A percentile compares a stretch with the other conserved stretches of the same genome.
These are phyloP conservation scores for Macrophya annulata DNA, from an alignment of 2,888 invertebrate species.

Conservation along the genomic window DNA sequence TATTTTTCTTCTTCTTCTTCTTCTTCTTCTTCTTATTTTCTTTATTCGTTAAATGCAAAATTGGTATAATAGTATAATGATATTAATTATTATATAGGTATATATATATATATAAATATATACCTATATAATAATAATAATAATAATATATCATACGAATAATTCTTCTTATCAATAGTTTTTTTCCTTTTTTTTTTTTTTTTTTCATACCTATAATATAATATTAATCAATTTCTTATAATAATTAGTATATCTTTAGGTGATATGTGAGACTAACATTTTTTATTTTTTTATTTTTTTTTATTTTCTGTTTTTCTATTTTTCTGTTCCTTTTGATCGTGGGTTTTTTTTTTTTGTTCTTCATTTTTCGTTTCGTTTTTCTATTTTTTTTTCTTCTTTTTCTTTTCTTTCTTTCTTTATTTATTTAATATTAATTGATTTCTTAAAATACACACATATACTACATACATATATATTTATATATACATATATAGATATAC, in stretches of 20 bases:
- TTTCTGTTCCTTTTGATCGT: conserved; percentile 34
- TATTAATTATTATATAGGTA: neutral
- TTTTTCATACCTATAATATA: neutral
- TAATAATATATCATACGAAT: conserved; percentile 43
- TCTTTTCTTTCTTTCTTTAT: neutral
- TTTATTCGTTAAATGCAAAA: neutral
- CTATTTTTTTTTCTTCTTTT: neutral
- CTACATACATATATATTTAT: neutral
- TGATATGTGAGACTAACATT: conserved; percentile 76
- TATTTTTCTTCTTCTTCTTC: neutral
- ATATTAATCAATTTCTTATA: conserved; percentile 38
- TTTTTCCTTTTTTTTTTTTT: no score
- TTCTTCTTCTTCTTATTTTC: neutral
- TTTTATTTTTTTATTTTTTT: conserved; percentile 69
- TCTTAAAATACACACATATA: neutral
- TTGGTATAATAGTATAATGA: neutral
- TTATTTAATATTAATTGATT: neutral
- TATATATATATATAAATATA: neutral
- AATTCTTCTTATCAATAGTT: conserved; percentile 60
- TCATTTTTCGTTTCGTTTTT: no score
- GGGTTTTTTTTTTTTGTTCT: neutral
- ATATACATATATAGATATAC: neutral
- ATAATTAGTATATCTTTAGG: conserved; percentile 62
- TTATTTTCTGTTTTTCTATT: conserved; percentile 63
- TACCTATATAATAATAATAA: conserved; percentile 13